phyloP scores from a whole-genome alignment of 2,888 invertebrate genomes.

The Hesperia comma region DNA sequence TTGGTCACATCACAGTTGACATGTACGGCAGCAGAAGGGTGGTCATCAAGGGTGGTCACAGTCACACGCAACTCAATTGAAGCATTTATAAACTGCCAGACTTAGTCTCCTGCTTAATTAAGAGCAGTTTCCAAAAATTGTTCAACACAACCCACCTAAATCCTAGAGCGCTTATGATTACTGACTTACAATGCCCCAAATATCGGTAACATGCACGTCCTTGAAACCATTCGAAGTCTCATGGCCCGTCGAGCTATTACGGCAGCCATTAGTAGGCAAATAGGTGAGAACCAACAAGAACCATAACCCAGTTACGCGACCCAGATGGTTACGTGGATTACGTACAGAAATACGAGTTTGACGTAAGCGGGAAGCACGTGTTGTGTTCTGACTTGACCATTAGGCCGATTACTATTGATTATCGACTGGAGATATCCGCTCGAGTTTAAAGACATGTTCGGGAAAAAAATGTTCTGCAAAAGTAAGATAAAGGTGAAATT shows the following conservation, averaged over 20 bases:
- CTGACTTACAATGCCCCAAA: neutral
- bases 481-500: too few species aligned
- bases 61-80: too few species aligned
- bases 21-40: too few species aligned
- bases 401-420: conserved; percentile 27
- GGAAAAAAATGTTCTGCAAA: neutral
- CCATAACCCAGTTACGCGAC: conserved; percentile 49
- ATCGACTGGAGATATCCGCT: conserved; percentile 17
- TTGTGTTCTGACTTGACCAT: conserved; percentile 1
- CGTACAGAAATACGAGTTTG: conserved; percentile 43
- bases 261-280: conserved; percentile 47
- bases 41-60: too few species aligned
- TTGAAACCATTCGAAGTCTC: conserved; percentile 14
- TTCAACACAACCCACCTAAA: too few species aligned
- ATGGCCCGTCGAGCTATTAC: conserved; percentile 22
- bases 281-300: conserved; percentile 49
- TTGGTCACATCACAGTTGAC: too few species aligned
- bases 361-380: conserved; percentile 41
- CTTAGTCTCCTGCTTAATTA: too few species aligned
- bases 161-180: too few species aligned
- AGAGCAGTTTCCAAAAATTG: too few species aligned
- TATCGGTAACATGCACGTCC: conserved; percentile 1
- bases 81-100: too few species aligned
- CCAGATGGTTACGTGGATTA: conserved; percentile 47
- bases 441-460: neutral